A percentile compares a stretch with the other conserved stretches of the same genome.
Evolutionary conservation across 2,113 vertebrate genomes (phyloP).

Genomic region (Passerina amoena): DNA sequence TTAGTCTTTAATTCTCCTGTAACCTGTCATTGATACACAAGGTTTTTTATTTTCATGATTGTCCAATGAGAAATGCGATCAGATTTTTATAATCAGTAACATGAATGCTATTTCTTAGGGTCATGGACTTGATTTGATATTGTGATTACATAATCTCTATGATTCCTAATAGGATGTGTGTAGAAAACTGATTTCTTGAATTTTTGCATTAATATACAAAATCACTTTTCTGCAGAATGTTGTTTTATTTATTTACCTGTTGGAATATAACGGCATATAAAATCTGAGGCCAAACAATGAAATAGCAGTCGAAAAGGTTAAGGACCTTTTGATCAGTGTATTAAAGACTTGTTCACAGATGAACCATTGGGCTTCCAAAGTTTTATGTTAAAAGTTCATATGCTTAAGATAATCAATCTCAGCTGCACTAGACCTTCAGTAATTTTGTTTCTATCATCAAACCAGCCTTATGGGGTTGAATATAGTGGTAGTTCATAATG

Average conservation of each 20-base stretch:
- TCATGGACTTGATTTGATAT: background rate
- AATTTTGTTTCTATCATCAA: conserved; percentile 58
- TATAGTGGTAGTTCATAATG: conserved; percentile 39
- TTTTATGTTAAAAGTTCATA: conserved; percentile 51
- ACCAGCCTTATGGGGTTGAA: conserved; percentile 44
- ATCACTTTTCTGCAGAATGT: background rate
- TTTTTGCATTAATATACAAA: background rate
- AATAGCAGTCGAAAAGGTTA: background rate
- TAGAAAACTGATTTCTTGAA: background rate
- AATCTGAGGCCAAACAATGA: background rate
- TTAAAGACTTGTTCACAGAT: background rate
- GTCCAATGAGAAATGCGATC: background rate
- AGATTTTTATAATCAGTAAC: background rate
- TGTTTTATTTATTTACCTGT: background rate
- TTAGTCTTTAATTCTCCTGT: background rate
- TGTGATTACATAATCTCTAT: background rate
- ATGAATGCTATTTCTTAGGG: background rate
- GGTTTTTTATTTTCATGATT: background rate
- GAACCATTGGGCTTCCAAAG: background rate
- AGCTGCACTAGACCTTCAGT: background rate
- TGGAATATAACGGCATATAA: background rate
- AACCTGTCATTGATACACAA: background rate
- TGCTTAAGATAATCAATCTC: conserved; percentile 52
- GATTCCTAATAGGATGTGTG: background rate
- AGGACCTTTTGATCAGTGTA: background rate